Evolutionary conservation across 2,113 vertebrate species (phyloP), one percentile per base, ranked within the genome.

Genomic region (Haliaeetus leucogaster): DNA sequence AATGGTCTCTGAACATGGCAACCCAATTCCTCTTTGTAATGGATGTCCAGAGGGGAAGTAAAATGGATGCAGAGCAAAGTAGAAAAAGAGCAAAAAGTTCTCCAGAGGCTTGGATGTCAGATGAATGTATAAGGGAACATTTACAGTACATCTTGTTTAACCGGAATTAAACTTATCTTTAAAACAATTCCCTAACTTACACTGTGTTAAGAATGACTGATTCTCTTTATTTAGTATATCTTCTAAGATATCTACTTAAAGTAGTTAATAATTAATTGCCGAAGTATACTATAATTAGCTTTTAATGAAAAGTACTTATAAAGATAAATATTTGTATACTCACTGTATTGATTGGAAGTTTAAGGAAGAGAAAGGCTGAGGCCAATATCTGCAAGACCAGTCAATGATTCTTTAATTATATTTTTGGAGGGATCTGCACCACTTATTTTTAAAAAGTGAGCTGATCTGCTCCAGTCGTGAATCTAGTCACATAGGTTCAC

Each of bases 261-360:
- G 11, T 7, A 84, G 52, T 9, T 79, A 84, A 74, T 71, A 85
- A 84, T 92, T 96, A 93, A 74, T 84, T 84, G 19, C 15, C 84
- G 76, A 91, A 76, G 13, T 45, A 84, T 84, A 70, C 22, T 45
- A 45, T 78, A 93, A 97, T 70, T 94, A 82, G 17, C 27, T 89
- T 91, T 65, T 89, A 93, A 86, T 86, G 43, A 58, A 92, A 92
- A 74, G 27, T 82, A 76, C 40, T 96, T 86, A 61, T 62, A 67
- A 78, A 95, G 82, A 67, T 53, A 97, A 94, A 84, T 92, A 92
- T 92, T 95, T 93, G 55, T 79, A n/a, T 79, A 62, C 32, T 86
- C 34, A 34, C 70, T 67, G 11, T 48, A 84, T 91, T 0, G 11
- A 87, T 26, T 82, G 16, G 42, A 86, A 73, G 11, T 55, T 82